A percentile compares a stretch with the other conserved stretches of the same genome.
Evolutionary conservation across 2,113 vertebrate genomes (phyloP).

Genomic region (Tachycineta bicolor): DNA sequence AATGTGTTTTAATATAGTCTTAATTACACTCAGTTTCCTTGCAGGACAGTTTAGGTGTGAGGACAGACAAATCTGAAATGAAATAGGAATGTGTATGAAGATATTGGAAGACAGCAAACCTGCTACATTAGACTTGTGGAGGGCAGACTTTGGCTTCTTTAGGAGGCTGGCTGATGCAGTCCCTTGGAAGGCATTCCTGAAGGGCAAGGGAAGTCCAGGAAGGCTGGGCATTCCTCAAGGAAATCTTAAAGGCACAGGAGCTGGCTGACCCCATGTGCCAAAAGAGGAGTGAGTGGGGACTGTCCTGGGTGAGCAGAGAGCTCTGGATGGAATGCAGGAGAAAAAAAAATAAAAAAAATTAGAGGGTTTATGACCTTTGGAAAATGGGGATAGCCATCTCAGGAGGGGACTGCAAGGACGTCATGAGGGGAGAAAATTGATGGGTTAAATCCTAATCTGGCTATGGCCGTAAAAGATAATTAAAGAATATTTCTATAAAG

Average conservation of each 20-base stretch:
- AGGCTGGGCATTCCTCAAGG: background rate
- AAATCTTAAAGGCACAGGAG: background rate
- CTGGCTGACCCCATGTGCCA: too few relatives aligned
- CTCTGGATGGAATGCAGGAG: background rate
- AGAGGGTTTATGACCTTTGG: background rate
- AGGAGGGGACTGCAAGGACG: background rate
- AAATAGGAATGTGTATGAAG: background rate
- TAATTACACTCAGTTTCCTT: background rate
- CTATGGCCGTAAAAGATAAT: background rate
- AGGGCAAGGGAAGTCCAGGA: background rate
- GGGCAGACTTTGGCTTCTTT: background rate
- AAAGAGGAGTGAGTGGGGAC: accelerated
- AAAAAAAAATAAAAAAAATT: too few relatives aligned
- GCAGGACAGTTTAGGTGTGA: background rate
- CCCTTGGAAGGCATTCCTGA: background rate
- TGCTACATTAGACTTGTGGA: background rate
- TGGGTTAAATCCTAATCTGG: background rate
- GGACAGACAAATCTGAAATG: background rate
- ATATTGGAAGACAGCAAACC: background rate
- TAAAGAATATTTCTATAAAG: background rate
- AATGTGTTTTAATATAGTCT: background rate
- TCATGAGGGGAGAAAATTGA: background rate
- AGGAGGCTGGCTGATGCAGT: background rate
- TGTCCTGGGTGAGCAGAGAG: background rate
- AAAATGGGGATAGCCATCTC: background rate